Conservation (phyloP, 2,888 invertebrate genomes). For the Acleris emargana region DNA sequence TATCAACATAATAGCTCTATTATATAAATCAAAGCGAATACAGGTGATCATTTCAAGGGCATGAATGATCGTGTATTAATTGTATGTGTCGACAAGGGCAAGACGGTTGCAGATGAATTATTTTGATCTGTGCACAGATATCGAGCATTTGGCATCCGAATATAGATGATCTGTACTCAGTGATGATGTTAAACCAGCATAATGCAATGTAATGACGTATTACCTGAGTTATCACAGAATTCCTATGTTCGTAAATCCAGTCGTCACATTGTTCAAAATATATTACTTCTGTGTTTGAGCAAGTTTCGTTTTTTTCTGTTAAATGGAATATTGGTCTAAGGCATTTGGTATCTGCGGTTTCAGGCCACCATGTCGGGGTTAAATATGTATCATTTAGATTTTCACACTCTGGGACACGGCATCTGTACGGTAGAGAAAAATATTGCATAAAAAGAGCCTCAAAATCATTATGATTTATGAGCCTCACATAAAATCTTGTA, state of each 20-base stretch:
- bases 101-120: too few species aligned
- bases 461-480: too few species aligned
- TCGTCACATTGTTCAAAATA: slow-evolving; percentile 60
- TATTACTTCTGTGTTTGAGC: slow-evolving; percentile 55
- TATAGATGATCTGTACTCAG: background rate
- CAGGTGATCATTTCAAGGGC: too few species aligned
- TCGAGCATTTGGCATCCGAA: too few species aligned
- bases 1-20: too few species aligned
- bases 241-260: slow-evolving; percentile 66
- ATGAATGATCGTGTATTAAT: too few species aligned
- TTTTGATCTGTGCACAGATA: too few species aligned
- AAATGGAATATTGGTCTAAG: slow-evolving; percentile 54
- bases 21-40: too few species aligned
- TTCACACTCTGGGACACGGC: slow-evolving; percentile 66
- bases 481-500: too few species aligned
- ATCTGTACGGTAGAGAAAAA: slow-evolving; percentile 47
- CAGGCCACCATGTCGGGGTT: slow-evolving; percentile 66
- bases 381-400: slow-evolving; percentile 44
- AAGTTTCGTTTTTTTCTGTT: slow-evolving; percentile 51
- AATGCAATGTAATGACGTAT: slow-evolving; percentile 31
- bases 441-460: too few species aligned
- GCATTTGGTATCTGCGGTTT: slow-evolving; percentile 57
- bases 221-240: slow-evolving; percentile 68
- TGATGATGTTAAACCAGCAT: background rate
- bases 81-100: too few species aligned